These are phyloP conservation scores for Prunella himalayana DNA, from an alignment of 2,113 vertebrate genomes.

Conservation along the genomic window DNA sequence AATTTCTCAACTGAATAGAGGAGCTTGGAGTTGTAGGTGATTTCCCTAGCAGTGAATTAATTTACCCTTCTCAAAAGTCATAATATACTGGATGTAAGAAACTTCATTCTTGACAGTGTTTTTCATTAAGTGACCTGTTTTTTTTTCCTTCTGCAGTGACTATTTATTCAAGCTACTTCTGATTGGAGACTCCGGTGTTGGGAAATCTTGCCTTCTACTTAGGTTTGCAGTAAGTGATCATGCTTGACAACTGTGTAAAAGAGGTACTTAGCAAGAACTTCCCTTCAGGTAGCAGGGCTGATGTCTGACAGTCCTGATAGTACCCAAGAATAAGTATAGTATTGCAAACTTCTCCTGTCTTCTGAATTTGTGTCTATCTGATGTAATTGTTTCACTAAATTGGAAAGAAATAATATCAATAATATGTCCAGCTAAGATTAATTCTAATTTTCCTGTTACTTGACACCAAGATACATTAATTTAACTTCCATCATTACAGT, in stretches of 20 bases:
- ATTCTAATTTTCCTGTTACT: background rate
- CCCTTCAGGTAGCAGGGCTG: background rate
- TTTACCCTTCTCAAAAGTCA: background rate
- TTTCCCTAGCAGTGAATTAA: background rate
- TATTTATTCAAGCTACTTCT: conserved; percentile 99
- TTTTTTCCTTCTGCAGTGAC: conserved; percentile 80
- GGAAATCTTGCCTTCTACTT: conserved; percentile 97
- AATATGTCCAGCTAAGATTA: background rate
- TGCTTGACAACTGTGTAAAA: conserved; percentile 1
- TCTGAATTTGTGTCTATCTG: background rate
- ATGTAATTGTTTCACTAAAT: background rate
- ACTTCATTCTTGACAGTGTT: background rate
- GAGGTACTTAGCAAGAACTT: background rate
- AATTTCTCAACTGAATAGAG: background rate
- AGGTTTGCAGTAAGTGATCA: conserved; percentile 93
- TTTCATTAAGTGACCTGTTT: background rate
- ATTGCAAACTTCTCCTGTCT: background rate
- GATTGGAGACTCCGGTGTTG: conserved; percentile 97
- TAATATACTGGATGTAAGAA: background rate
- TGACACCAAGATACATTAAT: background rate
- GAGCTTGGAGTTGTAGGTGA: background rate
- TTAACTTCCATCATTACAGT: background rate
- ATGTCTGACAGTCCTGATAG: background rate
- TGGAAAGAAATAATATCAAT: background rate
- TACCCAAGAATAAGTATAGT: background rate